These are phyloP conservation scores for Falco biarmicus DNA, from an alignment of 2,797 vertebrate genomes.

Conservation along the genomic window DNA sequence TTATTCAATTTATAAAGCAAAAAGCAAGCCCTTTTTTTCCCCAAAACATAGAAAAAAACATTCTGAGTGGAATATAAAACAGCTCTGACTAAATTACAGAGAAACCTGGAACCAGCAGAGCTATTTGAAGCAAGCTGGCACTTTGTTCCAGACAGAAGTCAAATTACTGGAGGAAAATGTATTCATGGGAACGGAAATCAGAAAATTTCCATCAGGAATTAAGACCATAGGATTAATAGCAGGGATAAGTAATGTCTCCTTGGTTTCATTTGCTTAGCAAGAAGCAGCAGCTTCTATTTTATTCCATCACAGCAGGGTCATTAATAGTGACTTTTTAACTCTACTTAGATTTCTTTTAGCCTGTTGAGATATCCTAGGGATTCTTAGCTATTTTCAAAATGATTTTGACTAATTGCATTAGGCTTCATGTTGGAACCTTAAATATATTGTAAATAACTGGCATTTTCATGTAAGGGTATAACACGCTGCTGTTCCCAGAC, in stretches of 20 bases:
- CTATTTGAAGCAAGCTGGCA: background rate
- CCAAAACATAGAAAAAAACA: background rate
- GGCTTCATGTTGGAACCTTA: background rate
- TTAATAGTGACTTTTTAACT: background rate
- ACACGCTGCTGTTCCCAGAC: background rate
- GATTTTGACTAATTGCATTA: constrained; percentile 49
- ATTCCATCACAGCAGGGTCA: constrained; percentile 19
- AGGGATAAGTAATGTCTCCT: background rate
- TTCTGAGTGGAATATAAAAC: background rate
- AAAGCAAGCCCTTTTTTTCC: background rate
- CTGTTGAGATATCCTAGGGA: background rate
- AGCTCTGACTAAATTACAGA: background rate
- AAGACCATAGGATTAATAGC: background rate
- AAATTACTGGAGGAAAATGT: background rate
- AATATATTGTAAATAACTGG: constrained; percentile 2
- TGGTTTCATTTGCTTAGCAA: constrained; percentile 25
- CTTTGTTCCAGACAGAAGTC: background rate
- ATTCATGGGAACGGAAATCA: constrained; percentile 11
- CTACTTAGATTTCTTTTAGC: background rate
- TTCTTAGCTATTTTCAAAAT: constrained; percentile 30
- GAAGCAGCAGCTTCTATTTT: constrained; percentile 14
- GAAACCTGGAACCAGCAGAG: background rate
- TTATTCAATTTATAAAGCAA: background rate
- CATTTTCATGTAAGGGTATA: background rate
- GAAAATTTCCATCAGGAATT: constrained; percentile 18